These are phyloP conservation scores for Parambassis ranga DNA, from an alignment of 2,797 vertebrate genomes.

Conservation along the genomic window DNA sequence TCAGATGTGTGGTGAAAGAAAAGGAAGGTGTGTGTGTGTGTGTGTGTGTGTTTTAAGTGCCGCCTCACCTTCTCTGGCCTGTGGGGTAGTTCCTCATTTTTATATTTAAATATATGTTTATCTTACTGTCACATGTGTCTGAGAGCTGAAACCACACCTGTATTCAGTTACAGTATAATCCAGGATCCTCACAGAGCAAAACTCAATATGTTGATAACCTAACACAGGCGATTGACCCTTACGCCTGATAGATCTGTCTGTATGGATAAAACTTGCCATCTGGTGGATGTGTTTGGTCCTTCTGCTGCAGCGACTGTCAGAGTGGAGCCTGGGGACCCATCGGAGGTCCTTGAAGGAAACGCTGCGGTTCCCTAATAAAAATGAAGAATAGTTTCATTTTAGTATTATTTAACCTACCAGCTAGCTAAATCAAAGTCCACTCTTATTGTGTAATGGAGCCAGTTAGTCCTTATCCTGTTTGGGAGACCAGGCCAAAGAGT, in stretches of 20 bases:
- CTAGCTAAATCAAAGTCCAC: constrained; percentile 27
- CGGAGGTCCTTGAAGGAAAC: constrained; percentile 21
- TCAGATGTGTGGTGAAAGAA: constrained; percentile 77
- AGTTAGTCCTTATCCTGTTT: not conserved
- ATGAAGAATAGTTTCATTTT: constrained; percentile 53
- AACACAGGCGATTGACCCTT: constrained; percentile 23
- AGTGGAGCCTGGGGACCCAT: constrained; percentile 53
- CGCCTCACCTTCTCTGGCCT: constrained; percentile 37
- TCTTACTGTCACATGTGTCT: constrained; percentile 39
- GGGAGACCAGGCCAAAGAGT: not conserved
- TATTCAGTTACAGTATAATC: constrained; percentile 42
- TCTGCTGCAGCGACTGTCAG: constrained; percentile 14
- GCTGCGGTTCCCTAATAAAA: constrained; percentile 50
- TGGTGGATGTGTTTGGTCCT: constrained; percentile 53
- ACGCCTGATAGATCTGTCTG: constrained; percentile 4
- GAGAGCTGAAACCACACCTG: constrained; percentile 34
- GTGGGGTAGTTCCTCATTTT: constrained; percentile 29
- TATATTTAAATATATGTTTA: constrained; percentile 35
- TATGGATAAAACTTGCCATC: constrained; percentile 33
- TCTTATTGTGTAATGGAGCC: constrained; percentile 9
- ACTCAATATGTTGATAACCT: constrained; percentile 46
- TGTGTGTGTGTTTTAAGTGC: constrained; percentile 37
- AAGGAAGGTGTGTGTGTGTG: constrained; percentile 54
- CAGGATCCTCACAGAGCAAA: constrained; percentile 17
- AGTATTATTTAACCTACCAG: constrained; percentile 43